Evolutionary conservation across 2,888 invertebrate species (phyloP).

Genomic region (Eupithecia centaureata): DNA sequence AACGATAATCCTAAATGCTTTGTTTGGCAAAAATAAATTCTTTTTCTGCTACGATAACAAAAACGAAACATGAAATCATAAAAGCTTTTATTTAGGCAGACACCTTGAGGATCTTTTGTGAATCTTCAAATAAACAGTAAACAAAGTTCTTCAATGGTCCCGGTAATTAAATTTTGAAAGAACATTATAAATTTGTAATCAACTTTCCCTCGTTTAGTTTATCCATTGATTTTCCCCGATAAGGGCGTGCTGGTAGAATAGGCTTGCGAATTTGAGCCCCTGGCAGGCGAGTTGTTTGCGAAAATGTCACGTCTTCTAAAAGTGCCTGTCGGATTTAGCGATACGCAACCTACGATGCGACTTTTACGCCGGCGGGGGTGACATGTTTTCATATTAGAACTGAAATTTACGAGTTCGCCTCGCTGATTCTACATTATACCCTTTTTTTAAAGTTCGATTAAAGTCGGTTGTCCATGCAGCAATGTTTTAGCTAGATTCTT

Average conservation of each 20-base stretch:
- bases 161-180: conserved; percentile 24
- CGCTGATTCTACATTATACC: not conserved
- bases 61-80: not conserved
- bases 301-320: conserved; percentile 68
- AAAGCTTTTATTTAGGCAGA: not conserved
- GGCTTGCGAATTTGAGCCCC: conserved; percentile 58
- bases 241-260: conserved; percentile 58
- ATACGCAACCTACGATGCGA: conserved; percentile 34
- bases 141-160: conserved; percentile 18
- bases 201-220: conserved; percentile 56
- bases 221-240: conserved; percentile 66
- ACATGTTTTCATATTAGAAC: conserved; percentile 21
- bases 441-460: no score
- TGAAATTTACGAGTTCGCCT: conserved; percentile 7
- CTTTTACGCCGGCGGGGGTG: conserved; percentile 16
- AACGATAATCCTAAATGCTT: not conserved
- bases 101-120: conserved; percentile 1
- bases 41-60: not conserved
- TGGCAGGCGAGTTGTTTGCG: conserved; percentile 67
- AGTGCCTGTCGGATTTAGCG: conserved; percentile 30
- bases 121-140: conserved; percentile 20
- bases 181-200: conserved; percentile 24
- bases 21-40: not conserved
- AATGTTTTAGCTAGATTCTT: not conserved
- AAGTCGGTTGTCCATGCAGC: no score